These are phyloP conservation scores for Oedothorax gibbosus DNA, from an alignment of 1,140 invertebrate genomes.

Conservation along the genomic window DNA sequence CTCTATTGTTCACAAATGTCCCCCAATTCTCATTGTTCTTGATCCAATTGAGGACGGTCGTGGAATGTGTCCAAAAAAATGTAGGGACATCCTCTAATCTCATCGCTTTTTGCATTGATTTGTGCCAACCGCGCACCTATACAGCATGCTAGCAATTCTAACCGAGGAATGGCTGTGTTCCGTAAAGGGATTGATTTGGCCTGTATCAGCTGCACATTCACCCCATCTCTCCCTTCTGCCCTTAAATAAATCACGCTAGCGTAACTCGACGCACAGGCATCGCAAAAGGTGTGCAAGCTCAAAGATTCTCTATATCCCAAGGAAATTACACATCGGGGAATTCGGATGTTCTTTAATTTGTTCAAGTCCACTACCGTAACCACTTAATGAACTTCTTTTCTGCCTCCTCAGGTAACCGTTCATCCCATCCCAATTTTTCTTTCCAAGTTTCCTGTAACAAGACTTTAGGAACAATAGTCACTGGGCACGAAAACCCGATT, in stretches of 20 bases:
- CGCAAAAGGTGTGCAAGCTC: not conserved
- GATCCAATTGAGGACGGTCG: conserved; percentile 11
- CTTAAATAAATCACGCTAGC: not conserved
- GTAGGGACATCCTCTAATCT: not conserved
- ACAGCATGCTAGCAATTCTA: conserved; percentile 4
- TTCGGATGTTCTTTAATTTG: not conserved
- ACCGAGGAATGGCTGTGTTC: not conserved
- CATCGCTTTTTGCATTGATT: not conserved
- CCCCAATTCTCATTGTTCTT: not conserved
- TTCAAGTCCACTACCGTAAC: not conserved
- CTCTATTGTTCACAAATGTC: no score
- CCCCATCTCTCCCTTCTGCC: not conserved
- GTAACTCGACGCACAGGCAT: conserved; percentile 1
- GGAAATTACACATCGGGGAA: not conserved
- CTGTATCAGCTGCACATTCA: conserved; percentile 6
- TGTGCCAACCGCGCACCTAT: not conserved
- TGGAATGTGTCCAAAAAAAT: not conserved
- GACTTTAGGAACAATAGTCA: conserved; percentile 29
- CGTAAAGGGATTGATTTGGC: not conserved
- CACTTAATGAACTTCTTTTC: not conserved
- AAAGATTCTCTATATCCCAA: not conserved
- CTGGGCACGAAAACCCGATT: not conserved
- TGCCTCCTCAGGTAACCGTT: conserved; percentile 3
- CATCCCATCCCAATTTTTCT: conserved; percentile 10
- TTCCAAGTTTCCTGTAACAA: conserved; percentile 8